Conservation (phyloP, 2,888 invertebrate genomes). For the Boloria selene region DNA sequence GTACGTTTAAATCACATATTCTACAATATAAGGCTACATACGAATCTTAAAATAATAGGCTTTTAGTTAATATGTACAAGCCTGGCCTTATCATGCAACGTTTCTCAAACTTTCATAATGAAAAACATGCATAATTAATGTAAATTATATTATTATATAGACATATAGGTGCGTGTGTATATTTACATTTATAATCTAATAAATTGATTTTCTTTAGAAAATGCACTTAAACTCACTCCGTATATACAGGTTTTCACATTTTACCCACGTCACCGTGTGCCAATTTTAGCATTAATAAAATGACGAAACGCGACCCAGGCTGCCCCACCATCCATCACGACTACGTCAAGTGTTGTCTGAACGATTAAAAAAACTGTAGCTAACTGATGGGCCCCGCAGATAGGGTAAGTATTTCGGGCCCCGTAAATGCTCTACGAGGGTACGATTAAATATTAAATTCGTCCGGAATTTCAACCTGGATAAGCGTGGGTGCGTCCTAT, state of each 20-base stretch:
- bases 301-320: slow-evolving; percentile 78
- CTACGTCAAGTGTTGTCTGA: slow-evolving; percentile 74
- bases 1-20: too few relatives aligned
- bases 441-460: slow-evolving; percentile 82
- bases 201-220: neutral
- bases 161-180: too few relatives aligned
- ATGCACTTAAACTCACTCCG: slow-evolving; percentile 12
- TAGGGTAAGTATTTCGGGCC: slow-evolving; percentile 64
- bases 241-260: slow-evolving; percentile 43
- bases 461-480: slow-evolving; percentile 79
- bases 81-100: too few relatives aligned
- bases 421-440: slow-evolving; percentile 80
- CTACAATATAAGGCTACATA: too few relatives aligned
- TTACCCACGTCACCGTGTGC: slow-evolving; percentile 71
- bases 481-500: slow-evolving; percentile 51
- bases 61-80: too few relatives aligned
- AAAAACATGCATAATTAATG: too few relatives aligned
- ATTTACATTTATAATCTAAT: too few relatives aligned
- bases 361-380: slow-evolving; percentile 76
- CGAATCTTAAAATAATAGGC: too few relatives aligned
- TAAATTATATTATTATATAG: too few relatives aligned
- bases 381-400: slow-evolving; percentile 54
- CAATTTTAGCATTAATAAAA: slow-evolving; percentile 82
- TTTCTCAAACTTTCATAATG: too few relatives aligned
- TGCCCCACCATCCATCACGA: slow-evolving; percentile 72